Evolutionary conservation across 2,797 vertebrate species (phyloP).

Genomic region (Poeciliopsis presidionis): DNA sequence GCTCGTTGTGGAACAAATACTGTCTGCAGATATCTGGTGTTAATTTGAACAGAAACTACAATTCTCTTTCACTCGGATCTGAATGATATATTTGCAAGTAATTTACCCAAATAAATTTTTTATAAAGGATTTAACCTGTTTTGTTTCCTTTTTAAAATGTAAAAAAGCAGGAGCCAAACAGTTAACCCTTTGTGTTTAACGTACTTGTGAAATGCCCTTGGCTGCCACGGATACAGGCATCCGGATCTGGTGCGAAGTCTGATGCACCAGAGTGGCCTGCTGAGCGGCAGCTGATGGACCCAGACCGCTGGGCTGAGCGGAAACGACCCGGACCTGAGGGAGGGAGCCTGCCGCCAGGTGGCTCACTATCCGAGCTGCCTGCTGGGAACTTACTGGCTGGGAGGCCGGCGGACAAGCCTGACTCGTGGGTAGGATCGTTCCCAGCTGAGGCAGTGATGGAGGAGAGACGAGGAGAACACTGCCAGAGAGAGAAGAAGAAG

Average conservation of each 20-base stretch:
- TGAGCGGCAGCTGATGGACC: conserved; percentile 77
- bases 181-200: neutral
- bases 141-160: no score
- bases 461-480: conserved; percentile 95
- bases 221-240: conserved; percentile 86
- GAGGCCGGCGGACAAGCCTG: conserved; percentile 78
- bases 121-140: neutral
- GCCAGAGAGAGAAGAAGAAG: conserved; percentile 7
- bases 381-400: conserved; percentile 81
- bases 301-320: conserved; percentile 83
- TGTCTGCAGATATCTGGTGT: neutral
- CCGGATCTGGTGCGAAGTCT: conserved; percentile 88
- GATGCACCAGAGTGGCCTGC: conserved; percentile 83
- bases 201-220: conserved; percentile 92
- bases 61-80: neutral
- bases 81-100: neutral
- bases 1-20: neutral
- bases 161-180: neutral
- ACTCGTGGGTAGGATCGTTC: conserved; percentile 86
- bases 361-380: conserved; percentile 81
- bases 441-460: conserved; percentile 92
- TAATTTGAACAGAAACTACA: neutral
- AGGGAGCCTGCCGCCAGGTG: conserved; percentile 85
- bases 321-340: conserved; percentile 93
- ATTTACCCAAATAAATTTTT: neutral